phyloP scores from a whole-genome alignment of 2,113 vertebrate species.

The Collichthys lucidus region DNA sequence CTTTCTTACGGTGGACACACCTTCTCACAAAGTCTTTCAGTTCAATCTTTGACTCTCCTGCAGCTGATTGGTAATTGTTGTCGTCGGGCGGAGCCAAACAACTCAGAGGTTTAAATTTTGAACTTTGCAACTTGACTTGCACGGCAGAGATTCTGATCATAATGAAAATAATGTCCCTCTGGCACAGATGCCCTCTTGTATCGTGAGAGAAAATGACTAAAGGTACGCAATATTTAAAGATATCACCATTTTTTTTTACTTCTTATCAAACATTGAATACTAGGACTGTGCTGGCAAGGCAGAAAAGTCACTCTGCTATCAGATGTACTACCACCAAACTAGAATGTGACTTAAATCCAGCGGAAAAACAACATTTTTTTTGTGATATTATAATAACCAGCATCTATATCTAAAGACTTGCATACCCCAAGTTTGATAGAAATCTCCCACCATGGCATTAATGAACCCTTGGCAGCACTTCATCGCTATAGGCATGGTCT shows the following conservation, averaged over 20 bases:
- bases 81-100: slow-evolving; percentile 1
- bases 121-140: background rate
- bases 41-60: background rate
- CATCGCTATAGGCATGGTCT: background rate
- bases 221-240: background rate
- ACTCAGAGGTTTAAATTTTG: background rate
- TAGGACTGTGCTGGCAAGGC: background rate
- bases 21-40: background rate
- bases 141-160: background rate
- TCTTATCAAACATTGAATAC: background rate
- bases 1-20: background rate
- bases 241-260: background rate
- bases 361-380: background rate
- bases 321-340: slow-evolving; percentile 10
- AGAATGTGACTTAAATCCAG: slow-evolving; percentile 40
- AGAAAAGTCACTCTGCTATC: background rate
- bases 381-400: slow-evolving; percentile 1
- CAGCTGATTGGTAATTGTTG: background rate
- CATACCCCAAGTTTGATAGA: background rate
- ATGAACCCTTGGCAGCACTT: slow-evolving; percentile 10
- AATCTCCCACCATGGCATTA: slow-evolving; percentile 40
- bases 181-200: background rate
- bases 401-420: slow-evolving; percentile 11
- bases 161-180: background rate
- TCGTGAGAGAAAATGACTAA: background rate